phyloP scores from a whole-genome alignment of 1,140 invertebrate species.

The Latrodectus geometricus region DNA sequence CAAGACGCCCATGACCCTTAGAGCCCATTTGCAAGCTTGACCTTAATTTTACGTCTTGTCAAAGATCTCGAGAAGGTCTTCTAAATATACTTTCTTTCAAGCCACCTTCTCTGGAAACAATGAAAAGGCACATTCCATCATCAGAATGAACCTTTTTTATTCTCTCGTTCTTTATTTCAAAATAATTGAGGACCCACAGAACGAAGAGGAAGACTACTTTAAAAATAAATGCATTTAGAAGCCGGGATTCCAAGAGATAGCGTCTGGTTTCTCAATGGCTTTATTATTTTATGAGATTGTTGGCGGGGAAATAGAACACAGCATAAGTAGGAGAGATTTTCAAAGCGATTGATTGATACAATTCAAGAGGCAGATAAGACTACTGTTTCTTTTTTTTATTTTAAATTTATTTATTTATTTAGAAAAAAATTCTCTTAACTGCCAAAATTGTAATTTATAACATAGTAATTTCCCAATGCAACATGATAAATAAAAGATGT shows the following conservation, averaged over 20 bases:
- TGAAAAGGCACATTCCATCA: neutral
- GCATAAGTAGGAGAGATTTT: no score
- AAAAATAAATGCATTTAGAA: neutral
- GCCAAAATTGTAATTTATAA: no score
- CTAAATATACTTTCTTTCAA: neutral
- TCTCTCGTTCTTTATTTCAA: neutral
- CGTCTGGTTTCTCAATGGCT: neutral
- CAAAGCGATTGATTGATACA: no score
- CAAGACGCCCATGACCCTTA: neutral
- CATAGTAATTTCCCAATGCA: no score
- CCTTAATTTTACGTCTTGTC: neutral
- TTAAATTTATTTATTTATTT: no score
- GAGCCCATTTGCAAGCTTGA: neutral
- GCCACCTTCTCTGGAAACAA: neutral
- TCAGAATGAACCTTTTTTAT: neutral
- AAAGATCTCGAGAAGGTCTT: neutral
- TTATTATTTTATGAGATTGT: no score
- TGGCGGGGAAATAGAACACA: no score
- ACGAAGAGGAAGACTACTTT: neutral
- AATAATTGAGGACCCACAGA: neutral
- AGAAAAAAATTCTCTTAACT: no score
- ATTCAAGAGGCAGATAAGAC: no score
- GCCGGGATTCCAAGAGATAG: neutral
- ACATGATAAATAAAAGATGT: no score
- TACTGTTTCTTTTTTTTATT: no score